phyloP scores from a whole-genome alignment of 2,888 invertebrate species.

The Leistus spinibarbis region DNA sequence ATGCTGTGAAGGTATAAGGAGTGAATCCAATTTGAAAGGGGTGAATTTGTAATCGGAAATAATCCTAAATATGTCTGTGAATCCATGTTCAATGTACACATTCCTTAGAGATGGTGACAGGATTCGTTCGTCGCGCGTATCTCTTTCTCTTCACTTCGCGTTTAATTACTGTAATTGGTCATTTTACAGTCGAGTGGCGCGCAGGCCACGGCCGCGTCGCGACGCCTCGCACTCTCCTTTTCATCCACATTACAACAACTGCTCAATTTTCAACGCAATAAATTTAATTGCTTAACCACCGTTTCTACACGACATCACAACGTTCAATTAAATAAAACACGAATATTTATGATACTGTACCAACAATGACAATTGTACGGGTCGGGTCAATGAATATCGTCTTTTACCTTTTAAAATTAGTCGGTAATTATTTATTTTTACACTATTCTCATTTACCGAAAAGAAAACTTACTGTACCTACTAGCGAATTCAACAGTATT shows the following conservation, averaged over 20 bases:
- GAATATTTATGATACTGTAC: constrained; percentile 38
- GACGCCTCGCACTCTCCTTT: background rate
- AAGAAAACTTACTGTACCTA: too few species aligned
- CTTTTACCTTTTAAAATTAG: too few species aligned
- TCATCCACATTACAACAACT: constrained; percentile 26
- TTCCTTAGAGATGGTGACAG: background rate
- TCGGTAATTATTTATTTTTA: too few species aligned
- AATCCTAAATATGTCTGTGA: too few species aligned
- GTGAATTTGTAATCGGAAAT: too few species aligned
- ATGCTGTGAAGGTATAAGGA: too few species aligned
- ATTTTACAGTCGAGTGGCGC: constrained; percentile 38
- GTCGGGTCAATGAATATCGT: too few species aligned
- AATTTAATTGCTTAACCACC: constrained; percentile 26
- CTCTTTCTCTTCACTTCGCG: constrained; percentile 15
- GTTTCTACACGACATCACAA: constrained; percentile 15
- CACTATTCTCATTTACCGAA: too few species aligned
- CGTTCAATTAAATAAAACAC: constrained; percentile 38
- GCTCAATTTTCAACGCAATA: constrained; percentile 39
- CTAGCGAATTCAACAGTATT: too few species aligned
- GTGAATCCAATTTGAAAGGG: too few species aligned
- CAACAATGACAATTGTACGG: too few species aligned
- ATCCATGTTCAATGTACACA: too few species aligned
- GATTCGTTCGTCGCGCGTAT: constrained; percentile 1
- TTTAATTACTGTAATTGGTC: constrained; percentile 40
- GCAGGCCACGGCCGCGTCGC: constrained; percentile 2